Evolutionary conservation across 1,140 invertebrate species (phyloP), one percentile per base, ranked within the genome.

Genomic region (Hormaphis cornu): DNA sequence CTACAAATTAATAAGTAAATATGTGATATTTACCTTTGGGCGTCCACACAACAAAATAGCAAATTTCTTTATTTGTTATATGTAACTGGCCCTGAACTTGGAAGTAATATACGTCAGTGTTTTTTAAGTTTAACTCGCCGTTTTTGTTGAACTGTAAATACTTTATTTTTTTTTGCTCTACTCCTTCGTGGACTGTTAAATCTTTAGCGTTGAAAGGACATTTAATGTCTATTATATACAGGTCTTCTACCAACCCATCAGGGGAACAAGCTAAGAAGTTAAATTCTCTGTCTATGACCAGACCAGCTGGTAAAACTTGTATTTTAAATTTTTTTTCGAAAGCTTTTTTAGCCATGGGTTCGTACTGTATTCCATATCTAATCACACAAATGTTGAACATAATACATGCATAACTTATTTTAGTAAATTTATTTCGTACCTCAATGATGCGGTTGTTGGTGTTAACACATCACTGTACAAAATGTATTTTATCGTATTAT

Each of bases 41-140:
- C 6, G 63, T 53, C 42, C 59, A 48, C 30, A 66, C 59, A 6
- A 66, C 14, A 48, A 66, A 46, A 66, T 66, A 66, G 24, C 59
- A 66, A 2, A 9, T 8, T 0, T 0, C 1, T 35, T 52, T 69
- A 16, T 37, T 52, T 2, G 63, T 18, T 5, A 69, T 20, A 7
- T 2, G 14, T 16, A 69, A 33, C 16, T 69, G 42, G 1, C 63
- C 63, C 16, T 53, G 63, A 16, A 69, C 12, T 14, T 53, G 63
- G n/a, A 35, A 69, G 9, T 33, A 35, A 37, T 52, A 52, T n/a
- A 26, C n/a, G 24, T 52, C 16, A 14, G 35, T 52, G 20, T 12
- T 30, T 0, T 52, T 33, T 14, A 35, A 37, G 2, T 20, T 3
- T 6, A 69, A 22, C 3, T 69, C 20, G 24, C 20, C 54, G 20